Conservation (phyloP, 2,797 vertebrate species). For the Morus bassanus region DNA sequence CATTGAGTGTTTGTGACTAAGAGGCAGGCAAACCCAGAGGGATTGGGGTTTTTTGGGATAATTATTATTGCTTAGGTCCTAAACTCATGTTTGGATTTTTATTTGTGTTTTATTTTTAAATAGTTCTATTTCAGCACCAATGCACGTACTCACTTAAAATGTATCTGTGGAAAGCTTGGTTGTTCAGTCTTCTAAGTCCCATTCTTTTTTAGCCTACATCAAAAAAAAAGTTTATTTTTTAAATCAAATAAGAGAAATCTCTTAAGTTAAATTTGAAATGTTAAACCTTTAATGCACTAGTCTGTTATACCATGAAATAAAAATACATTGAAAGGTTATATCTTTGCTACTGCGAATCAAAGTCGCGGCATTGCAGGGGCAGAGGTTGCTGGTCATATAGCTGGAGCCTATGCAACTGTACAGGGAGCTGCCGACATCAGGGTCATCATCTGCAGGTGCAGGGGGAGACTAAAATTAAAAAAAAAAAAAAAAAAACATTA, state of each 20-base stretch:
- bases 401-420: background rate
- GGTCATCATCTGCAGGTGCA: background rate
- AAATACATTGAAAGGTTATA: background rate
- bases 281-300: background rate
- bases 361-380: background rate
- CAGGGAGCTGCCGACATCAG: fast-evolving
- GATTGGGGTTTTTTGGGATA: background rate
- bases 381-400: background rate
- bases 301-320: background rate
- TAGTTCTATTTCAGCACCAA: background rate
- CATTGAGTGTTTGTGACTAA: background rate
- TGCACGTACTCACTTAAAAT: fast-evolving
- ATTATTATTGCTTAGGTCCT: background rate
- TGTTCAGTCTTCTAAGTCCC: background rate
- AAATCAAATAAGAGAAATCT: background rate
- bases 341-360: background rate
- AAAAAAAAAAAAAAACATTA: background rate
- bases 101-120: background rate
- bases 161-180: background rate
- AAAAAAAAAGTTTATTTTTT: background rate
- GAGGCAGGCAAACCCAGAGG: background rate
- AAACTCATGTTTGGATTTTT: background rate
- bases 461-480: background rate
- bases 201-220: background rate
- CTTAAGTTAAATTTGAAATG: background rate